Base-by-base conservation (phyloP, 2,888 invertebrate species). In the Cosmopolites sordidus region DNA sequence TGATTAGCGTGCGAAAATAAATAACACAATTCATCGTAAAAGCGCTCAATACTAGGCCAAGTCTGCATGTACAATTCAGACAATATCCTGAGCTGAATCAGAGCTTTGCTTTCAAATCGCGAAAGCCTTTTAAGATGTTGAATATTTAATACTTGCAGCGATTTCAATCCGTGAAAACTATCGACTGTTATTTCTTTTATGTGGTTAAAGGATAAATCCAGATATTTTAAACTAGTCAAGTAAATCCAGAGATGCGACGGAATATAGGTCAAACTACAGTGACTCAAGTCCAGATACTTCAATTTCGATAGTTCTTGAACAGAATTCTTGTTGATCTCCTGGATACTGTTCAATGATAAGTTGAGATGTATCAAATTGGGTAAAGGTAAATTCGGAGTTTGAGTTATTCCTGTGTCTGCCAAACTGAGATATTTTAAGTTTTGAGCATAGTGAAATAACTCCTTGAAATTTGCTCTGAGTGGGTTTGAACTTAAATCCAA, bases 401-500 rank as follows among this genome's bases (percentile, higher is more conserved):
- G 81, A 66, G 81, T 84, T 65, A 93, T 81, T 58, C 88, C 88
- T 72, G 88, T 84, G 69, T 83, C 83, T 48, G 87, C 84, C 66
- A 93, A 78, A 68, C 83, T 86, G 62, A 93, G 78, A 68, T 84
- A 81, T 69, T 88, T 83, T 59, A 93, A 79, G 67, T 87, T 86
- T 48, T 89, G 90, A 45, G 91, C 82, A 73, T 91, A 90, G 69
- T 92, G 87, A 69, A 92, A 89, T 45, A 92, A 79, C 74, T 92
- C 91, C 68, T 90, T 89, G 69, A 90, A 84, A 76, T 90, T 90
- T 57, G 92, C 89, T 63, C 90, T 84, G 58, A 92, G 76, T 29
- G 83, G 82, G 75, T 92, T 92, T 61, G 81, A 83, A 62, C 89
- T 87, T 44, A 93, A 77, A 74, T 92, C 90, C 65, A 93, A 77